Evolutionary conservation across 2,113 vertebrate species (phyloP).

Genomic region (Tretioscincus oriximinensis): DNA sequence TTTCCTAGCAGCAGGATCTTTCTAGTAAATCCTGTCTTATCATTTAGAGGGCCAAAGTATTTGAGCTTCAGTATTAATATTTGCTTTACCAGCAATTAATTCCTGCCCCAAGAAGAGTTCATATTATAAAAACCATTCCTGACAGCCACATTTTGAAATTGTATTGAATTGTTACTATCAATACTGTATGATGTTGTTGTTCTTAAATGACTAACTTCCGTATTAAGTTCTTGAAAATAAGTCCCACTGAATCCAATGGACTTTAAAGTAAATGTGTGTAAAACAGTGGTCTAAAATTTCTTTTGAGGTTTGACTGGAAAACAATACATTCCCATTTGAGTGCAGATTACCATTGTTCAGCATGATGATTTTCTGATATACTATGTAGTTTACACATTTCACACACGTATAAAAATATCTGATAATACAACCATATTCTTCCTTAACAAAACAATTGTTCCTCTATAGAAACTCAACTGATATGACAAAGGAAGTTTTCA

Average conservation of each 20-base stretch:
- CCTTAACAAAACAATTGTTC: neutral
- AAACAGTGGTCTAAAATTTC: neutral
- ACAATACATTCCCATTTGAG: neutral
- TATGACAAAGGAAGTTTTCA: neutral
- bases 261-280: neutral
- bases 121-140: too few species aligned
- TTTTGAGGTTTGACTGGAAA: neutral
- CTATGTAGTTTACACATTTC: neutral
- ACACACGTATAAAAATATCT: too few species aligned
- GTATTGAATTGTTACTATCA: neutral
- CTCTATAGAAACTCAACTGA: neutral
- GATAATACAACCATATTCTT: too few species aligned
- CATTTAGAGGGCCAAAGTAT: too few species aligned
- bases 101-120: too few species aligned
- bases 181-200: neutral
- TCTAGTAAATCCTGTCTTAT: too few species aligned
- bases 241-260: neutral
- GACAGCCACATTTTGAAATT: neutral
- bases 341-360: neutral
- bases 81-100: too few species aligned
- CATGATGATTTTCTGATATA: neutral
- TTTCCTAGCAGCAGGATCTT: too few species aligned
- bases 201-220: neutral
- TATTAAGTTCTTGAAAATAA: neutral
- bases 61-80: too few species aligned